Percentiles rank a stretch among this genome's conserved stretches.
These are phyloP conservation scores for Tamias sibiricus DNA, from an alignment of 2,113 vertebrate species.

Conservation along the genomic window DNA sequence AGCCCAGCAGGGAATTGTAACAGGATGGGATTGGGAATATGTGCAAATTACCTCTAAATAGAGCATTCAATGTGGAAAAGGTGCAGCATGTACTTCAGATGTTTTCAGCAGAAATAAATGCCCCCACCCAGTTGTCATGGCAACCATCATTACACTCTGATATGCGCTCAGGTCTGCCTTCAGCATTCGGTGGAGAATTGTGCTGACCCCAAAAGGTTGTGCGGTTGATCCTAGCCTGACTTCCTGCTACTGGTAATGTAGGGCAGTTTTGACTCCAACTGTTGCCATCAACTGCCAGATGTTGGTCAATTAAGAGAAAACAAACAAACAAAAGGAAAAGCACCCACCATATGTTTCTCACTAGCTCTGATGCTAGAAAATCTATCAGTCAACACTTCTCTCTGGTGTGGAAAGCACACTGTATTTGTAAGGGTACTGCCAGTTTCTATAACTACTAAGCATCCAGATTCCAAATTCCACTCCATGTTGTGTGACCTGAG, in stretches of 20 bases:
- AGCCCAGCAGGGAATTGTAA: background rate
- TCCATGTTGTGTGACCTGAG: background rate
- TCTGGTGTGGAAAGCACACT: background rate
- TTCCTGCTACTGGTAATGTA: background rate
- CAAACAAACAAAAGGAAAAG: background rate
- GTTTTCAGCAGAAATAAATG: slow-evolving; percentile 29
- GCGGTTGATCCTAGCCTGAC: background rate
- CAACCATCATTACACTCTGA: background rate
- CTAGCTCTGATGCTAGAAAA: background rate
- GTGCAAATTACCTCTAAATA: slow-evolving; percentile 2
- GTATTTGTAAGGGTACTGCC: background rate
- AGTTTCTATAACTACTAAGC: background rate
- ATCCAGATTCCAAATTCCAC: background rate
- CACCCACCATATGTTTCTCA: background rate
- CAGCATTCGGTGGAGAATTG: background rate
- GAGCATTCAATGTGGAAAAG: slow-evolving; percentile 20
- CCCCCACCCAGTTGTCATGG: background rate
- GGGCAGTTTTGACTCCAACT: background rate
- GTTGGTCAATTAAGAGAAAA: slow-evolving; percentile 2
- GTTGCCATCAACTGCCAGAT: background rate
- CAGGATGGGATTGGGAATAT: background rate
- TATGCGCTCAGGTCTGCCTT: background rate
- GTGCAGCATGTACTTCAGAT: slow-evolving; percentile 12
- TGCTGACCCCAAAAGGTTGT: background rate
- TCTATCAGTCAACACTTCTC: background rate